phyloP scores from a whole-genome alignment of 2,888 invertebrate genomes.

The Tachina fera region DNA sequence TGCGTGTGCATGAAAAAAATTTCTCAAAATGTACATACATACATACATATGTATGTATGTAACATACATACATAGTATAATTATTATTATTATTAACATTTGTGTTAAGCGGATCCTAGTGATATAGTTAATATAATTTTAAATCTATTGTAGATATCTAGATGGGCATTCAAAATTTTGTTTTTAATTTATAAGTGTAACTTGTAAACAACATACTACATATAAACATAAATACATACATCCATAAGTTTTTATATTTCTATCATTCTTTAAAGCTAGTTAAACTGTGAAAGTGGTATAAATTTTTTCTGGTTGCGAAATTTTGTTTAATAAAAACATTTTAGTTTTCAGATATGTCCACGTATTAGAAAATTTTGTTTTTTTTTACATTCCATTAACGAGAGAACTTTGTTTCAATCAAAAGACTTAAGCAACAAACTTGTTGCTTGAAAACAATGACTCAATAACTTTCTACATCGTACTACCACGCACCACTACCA shows the following conservation, averaged over 20 bases:
- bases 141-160: too few relatives aligned
- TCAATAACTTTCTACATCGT: conserved; percentile 34
- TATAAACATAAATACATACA: too few relatives aligned
- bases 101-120: neutral
- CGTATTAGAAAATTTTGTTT: neutral
- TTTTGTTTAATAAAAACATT: conserved; percentile 19
- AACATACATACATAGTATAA: neutral
- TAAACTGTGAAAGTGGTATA: conserved; percentile 76
- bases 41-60: neutral
- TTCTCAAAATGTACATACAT: neutral
- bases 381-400: neutral
- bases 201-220: too few relatives aligned
- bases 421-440: conserved; percentile 78
- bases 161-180: too few relatives aligned
- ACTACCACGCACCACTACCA: neutral
- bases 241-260: neutral
- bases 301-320: conserved; percentile 34
- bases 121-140: too few relatives aligned
- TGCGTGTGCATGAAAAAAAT: neutral
- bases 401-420: conserved; percentile 59
- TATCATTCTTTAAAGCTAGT: conserved; percentile 43
- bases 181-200: too few relatives aligned
- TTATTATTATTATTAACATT: neutral
- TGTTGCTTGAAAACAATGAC: conserved; percentile 57
- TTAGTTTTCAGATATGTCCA: neutral